Base-by-base conservation (phyloP, 2,888 invertebrate genomes). In the Allacma fusca region DNA sequence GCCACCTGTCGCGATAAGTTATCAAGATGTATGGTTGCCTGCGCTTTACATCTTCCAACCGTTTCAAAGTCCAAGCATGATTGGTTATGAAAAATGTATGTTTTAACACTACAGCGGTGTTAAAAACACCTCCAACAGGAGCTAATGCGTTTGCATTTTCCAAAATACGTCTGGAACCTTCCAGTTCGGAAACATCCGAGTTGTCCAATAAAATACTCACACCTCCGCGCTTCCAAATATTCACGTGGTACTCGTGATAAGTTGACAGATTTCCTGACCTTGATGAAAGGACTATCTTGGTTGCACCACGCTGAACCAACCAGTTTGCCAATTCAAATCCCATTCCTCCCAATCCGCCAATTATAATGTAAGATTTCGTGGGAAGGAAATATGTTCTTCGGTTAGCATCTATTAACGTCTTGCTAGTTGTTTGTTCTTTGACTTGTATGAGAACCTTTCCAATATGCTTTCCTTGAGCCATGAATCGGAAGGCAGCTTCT, bases 291-390 rank as follows among this genome's bases (percentile, higher is more conserved):
- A 96, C 89, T 16, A 97, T 84, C 81, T 93, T 92, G 83, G 88
- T 90, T 0, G 93, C 95, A 0, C 96, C 96, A 81, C 96, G 89
- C 72, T 93, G 86, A 70, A 95, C 90, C 84, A 98, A 88, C 94
- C 95, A 96, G 85, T 95, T 93, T 0, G 92, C 91, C 70, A 97
- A 87, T 86, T 97, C 97, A 69, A 97, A 88, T 5, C 97, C 97
- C 85, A 97, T 95, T 0, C 97, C 97, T 62, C 97, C 97, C 0
- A 97, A 89, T 64, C 97, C 96, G 89, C 94, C 91, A 88, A 88
- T 87, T 79, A 90, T 87, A 57, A 90, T 85, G 85, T 89, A 90
- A 9, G 86, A 85, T 80, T 88, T 88, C 29, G 87, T 80, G 0
- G 89, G 88, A 77, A n/a, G n/a, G n/a, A n/a, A n/a, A n/a, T n/a